phyloP scores from a whole-genome alignment of 2,113 vertebrate species.

The Ceuthmochares aereus region DNA sequence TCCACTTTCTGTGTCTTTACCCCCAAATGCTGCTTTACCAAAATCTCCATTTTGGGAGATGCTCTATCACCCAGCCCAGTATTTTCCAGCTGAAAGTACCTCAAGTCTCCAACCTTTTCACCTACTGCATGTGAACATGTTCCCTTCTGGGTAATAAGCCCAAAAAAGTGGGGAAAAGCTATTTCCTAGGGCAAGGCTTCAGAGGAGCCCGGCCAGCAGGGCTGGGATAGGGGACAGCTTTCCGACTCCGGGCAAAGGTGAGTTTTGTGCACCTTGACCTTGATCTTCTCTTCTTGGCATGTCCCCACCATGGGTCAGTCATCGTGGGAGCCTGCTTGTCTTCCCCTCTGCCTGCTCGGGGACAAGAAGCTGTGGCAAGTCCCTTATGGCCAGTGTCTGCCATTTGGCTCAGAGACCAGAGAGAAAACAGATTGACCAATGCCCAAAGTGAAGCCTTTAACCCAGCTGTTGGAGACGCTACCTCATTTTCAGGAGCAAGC shows the following conservation, averaged over 20 bases:
- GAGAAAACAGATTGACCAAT: conserved; percentile 55
- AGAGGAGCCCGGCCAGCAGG: fast-evolving
- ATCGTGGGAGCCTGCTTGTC: background rate
- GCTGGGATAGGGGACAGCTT: background rate
- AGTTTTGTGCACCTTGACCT: background rate
- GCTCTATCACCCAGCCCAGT: background rate
- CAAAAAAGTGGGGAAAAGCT: background rate
- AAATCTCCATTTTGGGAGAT: background rate
- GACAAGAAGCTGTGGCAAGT: background rate
- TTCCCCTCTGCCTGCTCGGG: background rate
- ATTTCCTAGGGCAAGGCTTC: background rate
- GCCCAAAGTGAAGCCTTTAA: background rate
- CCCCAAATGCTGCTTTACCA: background rate
- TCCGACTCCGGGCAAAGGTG: background rate
- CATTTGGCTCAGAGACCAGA: background rate
- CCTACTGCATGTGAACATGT: fast-evolving
- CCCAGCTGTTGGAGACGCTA: conserved; percentile 41
- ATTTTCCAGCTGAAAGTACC: background rate
- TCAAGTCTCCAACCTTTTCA: background rate
- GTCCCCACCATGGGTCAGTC: background rate
- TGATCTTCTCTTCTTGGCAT: background rate
- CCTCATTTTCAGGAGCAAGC: conserved; percentile 23
- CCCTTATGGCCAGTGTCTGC: background rate
- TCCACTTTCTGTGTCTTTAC: background rate
- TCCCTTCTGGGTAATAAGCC: background rate